Percentiles rank a stretch among this genome's conserved stretches.
Evolutionary conservation across 2,888 invertebrate species (phyloP).

Genomic region (Cylindroiulus punctatus): DNA sequence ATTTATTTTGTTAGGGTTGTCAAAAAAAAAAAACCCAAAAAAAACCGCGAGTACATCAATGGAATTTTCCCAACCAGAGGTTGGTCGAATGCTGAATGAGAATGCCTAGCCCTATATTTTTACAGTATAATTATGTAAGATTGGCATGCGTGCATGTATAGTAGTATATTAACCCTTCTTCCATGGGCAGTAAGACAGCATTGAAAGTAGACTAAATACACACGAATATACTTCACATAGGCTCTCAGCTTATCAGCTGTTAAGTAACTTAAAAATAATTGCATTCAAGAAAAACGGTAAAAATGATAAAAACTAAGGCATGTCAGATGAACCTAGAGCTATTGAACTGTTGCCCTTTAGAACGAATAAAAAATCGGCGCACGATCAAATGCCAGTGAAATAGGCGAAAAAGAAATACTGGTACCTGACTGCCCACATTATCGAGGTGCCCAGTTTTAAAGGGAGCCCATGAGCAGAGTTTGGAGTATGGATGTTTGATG

Average conservation of each 20-base stretch:
- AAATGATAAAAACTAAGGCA: too few relatives aligned
- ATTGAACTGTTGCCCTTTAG: not conserved
- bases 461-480: not conserved
- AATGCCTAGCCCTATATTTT: not conserved
- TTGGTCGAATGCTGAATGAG: not conserved
- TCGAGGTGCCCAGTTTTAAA: not conserved
- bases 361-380: too few relatives aligned
- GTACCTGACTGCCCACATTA: not conserved
- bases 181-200: not conserved
- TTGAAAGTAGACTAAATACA: too few relatives aligned
- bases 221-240: too few relatives aligned
- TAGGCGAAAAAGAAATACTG: not conserved
- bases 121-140: not conserved
- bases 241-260: too few relatives aligned
- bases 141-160: not conserved
- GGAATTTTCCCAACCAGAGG: not conserved
- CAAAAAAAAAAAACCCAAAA: conserved; percentile 2
- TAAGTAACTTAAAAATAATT: too few relatives aligned
- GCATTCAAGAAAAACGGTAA: too few relatives aligned
- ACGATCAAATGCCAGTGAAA: not conserved
- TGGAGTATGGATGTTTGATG: conserved; percentile 6
- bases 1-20: not conserved
- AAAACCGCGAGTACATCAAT: not conserved
- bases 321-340: not conserved
- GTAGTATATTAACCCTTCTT: not conserved